phyloP scores from a whole-genome alignment of 1,140 invertebrate species.

The Drosophila melanogaster region Release_6_plus_ISO1_MT NT_037436.4:19304501-19305000 shows the following conservation, averaged over 20 bases:
- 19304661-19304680: slow-evolving; percentile 75
- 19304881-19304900: slow-evolving; percentile 91
- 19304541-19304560: slow-evolving; percentile 95
- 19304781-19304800: slow-evolving; percentile 51
- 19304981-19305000: neutral
- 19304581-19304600: slow-evolving; percentile 95
- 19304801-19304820: slow-evolving; percentile 89
- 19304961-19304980: neutral
- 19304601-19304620: slow-evolving; percentile 94
- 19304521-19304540: slow-evolving; percentile 92
- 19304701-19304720: slow-evolving; percentile 45
- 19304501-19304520: slow-evolving; percentile 92
- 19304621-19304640: slow-evolving; percentile 92
- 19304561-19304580: slow-evolving; percentile 94
- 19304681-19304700: slow-evolving; percentile 54
- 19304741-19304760: slow-evolving; percentile 7
- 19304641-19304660: slow-evolving; percentile 87
- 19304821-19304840: slow-evolving; percentile 94
- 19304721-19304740: slow-evolving; percentile 25
- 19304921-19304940: slow-evolving; percentile 48
- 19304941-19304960: neutral
- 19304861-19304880: slow-evolving; percentile 87
- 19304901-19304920: slow-evolving; percentile 68
- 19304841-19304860: slow-evolving; percentile 95
- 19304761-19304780: slow-evolving; percentile 70